Percentiles rank a stretch among this genome's conserved stretches.
Conservation (phyloP, 2,797 vertebrate species). For the Oceanodroma leucorhoa region DNA sequence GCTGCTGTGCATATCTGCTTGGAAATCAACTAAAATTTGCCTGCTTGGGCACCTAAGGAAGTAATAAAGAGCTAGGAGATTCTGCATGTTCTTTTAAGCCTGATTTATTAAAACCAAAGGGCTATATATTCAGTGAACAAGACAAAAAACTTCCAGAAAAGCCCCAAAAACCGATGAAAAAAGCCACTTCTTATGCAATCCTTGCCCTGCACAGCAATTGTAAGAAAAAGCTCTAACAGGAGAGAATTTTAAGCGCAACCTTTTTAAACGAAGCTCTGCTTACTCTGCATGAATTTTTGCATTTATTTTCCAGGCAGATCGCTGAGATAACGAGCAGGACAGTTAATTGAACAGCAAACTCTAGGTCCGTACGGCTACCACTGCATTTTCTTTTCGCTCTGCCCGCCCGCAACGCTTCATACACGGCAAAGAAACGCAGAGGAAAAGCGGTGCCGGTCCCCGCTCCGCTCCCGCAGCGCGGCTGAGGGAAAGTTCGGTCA, state of each 20-base stretch:
- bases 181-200: neutral
- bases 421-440: neutral
- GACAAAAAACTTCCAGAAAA: neutral
- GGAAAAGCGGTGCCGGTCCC: neutral
- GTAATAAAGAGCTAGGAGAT: too few relatives aligned
- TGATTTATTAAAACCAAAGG: neutral
- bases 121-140: rapidly evolving
- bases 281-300: rapidly evolving
- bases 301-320: rapidly evolving
- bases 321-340: rapidly evolving
- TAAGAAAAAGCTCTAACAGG: neutral
- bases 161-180: rapidly evolving
- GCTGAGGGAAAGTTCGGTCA: rapidly evolving
- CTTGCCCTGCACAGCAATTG: neutral
- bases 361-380: rapidly evolving
- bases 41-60: neutral
- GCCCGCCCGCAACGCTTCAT: neutral
- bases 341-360: rapidly evolving
- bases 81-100: neutral
- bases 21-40: neutral
- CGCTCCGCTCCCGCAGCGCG: neutral
- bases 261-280: too few relatives aligned
- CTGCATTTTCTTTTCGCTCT: rapidly evolving
- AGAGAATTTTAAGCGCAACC: rapidly evolving
- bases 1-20: neutral